Evolutionary conservation across 2,888 invertebrate species (phyloP), one percentile per base, ranked within the genome.

Genomic region (Rhynchonema sp.): DNA sequence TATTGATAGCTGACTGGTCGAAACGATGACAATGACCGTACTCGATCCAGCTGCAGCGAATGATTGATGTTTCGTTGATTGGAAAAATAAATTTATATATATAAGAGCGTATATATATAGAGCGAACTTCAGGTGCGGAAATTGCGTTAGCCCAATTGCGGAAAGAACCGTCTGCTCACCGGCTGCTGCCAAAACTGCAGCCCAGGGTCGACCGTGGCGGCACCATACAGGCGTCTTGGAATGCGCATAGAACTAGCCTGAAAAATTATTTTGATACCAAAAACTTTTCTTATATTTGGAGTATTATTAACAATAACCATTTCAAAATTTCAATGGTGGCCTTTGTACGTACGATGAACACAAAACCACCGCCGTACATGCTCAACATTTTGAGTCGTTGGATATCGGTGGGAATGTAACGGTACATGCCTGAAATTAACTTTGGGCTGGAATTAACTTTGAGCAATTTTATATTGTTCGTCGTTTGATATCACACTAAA

Each of bases 151-250:
- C n/a, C n/a, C n/a, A n/a, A n/a, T n/a, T n/a, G n/a, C n/a, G n/a
- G n/a, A n/a, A n/a, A n/a, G n/a, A n/a, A n/a, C n/a, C n/a, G n/a
- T n/a, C n/a, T n/a, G n/a, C n/a, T n/a, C n/a, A n/a, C 17, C 38
- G 38, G 38, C 38, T 38, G 6, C 17, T 38, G 9, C 38, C 38
- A 17, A 38, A 38, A 38, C 38, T 6, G 17, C 38, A 38, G 9
- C 9, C 6, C 38, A 38, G 17, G 9, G 38, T 17, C 38, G 38
- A 38, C 38, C 17, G 6, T 6, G 9, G 6, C 9, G 73, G 73
- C 1, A 69, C 63, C 49, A 73, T 63, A 59, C 74, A 74, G 9
- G 65, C 63, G 57, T 66, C 62, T 57, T 72, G 69, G 57, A 71
- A 52, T 6, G 69, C 66, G 63, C 74, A 74, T 22, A 68, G 62